Evolutionary conservation across 2,113 vertebrate genomes (phyloP).

Genomic region (Planiliza haematocheilus): DNA sequence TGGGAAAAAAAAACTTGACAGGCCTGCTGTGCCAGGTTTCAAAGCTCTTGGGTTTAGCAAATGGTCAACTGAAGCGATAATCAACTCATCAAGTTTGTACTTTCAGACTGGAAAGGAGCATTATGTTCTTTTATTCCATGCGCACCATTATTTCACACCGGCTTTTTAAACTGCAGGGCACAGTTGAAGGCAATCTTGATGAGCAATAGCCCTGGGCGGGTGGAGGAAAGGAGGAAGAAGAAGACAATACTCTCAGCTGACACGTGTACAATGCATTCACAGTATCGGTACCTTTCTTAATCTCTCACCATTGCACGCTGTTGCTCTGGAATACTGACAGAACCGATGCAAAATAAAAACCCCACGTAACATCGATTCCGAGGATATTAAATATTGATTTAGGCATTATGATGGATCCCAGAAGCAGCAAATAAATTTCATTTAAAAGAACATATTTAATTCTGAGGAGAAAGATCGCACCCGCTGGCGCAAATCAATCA

Average conservation of each 20-base stretch:
- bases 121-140: background rate
- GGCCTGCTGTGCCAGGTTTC: background rate
- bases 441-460: constrained; percentile 78
- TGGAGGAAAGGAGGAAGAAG: constrained; percentile 12
- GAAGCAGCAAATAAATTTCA: constrained; percentile 71
- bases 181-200: constrained; percentile 8
- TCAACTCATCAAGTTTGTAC: background rate
- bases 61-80: background rate
- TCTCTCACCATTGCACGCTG: constrained; percentile 49
- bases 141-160: background rate
- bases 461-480: constrained; percentile 66
- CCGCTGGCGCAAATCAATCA: constrained; percentile 78
- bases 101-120: background rate
- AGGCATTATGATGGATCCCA: constrained; percentile 67
- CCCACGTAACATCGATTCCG: constrained; percentile 70
- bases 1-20: background rate
- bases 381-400: constrained; percentile 84
- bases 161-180: background rate
- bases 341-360: constrained; percentile 66
- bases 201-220: background rate
- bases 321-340: constrained; percentile 56
- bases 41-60: background rate
- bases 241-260: constrained; percentile 10
- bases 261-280: background rate
- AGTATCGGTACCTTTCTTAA: constrained; percentile 28